These are phyloP conservation scores for Phortica okadai DNA, from an alignment of 2,888 invertebrate genomes.

Conservation along the genomic window DNA sequence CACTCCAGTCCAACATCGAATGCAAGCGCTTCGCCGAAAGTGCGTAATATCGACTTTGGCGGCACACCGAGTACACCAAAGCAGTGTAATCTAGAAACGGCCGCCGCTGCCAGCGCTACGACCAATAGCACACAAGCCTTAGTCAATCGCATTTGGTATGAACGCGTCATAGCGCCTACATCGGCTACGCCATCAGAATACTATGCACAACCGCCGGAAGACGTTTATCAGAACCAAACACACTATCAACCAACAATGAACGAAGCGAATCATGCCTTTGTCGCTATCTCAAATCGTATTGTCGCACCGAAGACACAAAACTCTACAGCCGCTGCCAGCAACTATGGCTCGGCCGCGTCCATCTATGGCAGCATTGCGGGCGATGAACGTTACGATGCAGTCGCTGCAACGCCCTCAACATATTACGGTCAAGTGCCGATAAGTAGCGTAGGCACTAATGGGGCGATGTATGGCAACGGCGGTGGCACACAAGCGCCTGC, in stretches of 20 bases:
- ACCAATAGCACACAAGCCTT: constrained; percentile 72
- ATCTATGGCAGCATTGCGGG: constrained; percentile 66
- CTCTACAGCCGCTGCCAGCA: constrained; percentile 27
- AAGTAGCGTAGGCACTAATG: constrained; percentile 38
- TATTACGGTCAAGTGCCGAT: constrained; percentile 74
- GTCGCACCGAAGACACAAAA: constrained; percentile 60
- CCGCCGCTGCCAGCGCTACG: constrained; percentile 39
- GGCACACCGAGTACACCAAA: constrained; percentile 56
- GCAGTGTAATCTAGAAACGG: constrained; percentile 68
- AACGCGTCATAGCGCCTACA: constrained; percentile 63
- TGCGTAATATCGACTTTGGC: constrained; percentile 52
- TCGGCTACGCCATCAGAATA: constrained; percentile 60
- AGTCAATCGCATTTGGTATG: constrained; percentile 78
- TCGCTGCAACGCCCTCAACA: constrained; percentile 70
- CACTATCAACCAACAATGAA: not conserved
- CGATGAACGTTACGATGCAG: constrained; percentile 71
- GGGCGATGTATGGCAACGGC: constrained; percentile 55
- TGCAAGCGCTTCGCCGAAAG: constrained; percentile 60
- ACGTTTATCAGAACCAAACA: constrained; percentile 66
- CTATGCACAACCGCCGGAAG: constrained; percentile 65
- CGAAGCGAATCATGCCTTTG: constrained; percentile 71
- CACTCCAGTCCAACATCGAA: constrained; percentile 61
- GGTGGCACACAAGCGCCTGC: constrained; percentile 47
- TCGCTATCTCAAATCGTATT: constrained; percentile 75
- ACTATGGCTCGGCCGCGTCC: constrained; percentile 65